Base-by-base conservation (phyloP, 2,113 vertebrate genomes). In the Taxidea taxus region DNA sequence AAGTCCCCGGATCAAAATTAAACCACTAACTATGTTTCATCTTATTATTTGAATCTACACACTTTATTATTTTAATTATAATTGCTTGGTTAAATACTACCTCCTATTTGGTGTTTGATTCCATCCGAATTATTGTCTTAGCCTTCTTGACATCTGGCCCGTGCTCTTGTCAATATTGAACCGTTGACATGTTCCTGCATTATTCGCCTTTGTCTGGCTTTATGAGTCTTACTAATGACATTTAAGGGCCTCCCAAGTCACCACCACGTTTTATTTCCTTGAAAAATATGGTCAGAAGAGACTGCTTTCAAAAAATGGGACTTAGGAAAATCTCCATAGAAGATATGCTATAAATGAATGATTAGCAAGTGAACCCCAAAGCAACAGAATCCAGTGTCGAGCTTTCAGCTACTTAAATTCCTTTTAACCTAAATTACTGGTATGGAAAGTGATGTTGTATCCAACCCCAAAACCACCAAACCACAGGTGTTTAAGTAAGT, bases 401-500 rank as follows among this genome's bases (percentile, higher is more conserved):
- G 37, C 85, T 88, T 90, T 70, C 25, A 78, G 62, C 23, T 87
- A 51, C 92, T 94, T 90, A 93, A 94, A 88, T 94, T 81, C 64
- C 82, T 94, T 85, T 92, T 85, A 90, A 92, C 70, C 72, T 88
- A 91, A 94, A 91, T 94, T 80, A n/a, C 68, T 70, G 58, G 16
- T n/a, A 78, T 56, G 94, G 62, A 97, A 94, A 91, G 58, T 29
- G 25, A 94, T 54, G 89, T 66, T 91, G 87, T 66, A 85, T 34
- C n/a, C 83, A 94, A 66, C 20, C 29, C 18, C 56, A 3, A 97
- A 90, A 92, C 88, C 95, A 91, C 82, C 47, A 97, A 95, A 91
- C 89, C 97, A 94, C 94, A 88, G 72, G 37, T 93, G 56, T 96
- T 90, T 90, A 92, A 92, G 68, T 94, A 91, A 97, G 66, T 93